Evolutionary conservation across 2,888 invertebrate genomes (phyloP), one percentile per base, ranked within the genome.

Genomic region (Euzetes globulus): DNA sequence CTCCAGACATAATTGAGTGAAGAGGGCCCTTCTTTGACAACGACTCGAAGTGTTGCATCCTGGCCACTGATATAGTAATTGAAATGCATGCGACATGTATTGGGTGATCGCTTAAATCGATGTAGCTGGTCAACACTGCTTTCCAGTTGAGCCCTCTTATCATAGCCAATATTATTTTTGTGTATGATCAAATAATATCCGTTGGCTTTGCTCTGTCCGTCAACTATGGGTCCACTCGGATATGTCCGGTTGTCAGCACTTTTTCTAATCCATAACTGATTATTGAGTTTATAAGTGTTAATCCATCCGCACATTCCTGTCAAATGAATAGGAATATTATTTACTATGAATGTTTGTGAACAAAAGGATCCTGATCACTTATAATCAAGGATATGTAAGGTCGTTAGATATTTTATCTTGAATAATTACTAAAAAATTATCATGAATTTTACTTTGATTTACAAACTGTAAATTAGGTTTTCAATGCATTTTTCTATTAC

Each of bases 291-390:
- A 5, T 13, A 33, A 33, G 33, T 33, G 29, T 47, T 72, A 25
- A 19, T 29, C 72, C 72, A 72, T 65, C 72, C 72, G 29, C 72
- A 72, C 15, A 33, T 33, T n/a, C 19, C 70, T 70, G 17, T 50
- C 17, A 50, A 50, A 50, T 50, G 13, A 50, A 50, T 19, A 50
- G 3, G 13, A n/a, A n/a, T n/a, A n/a, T n/a, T n/a, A n/a, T n/a
- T n/a, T n/a, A n/a, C n/a, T n/a, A n/a, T n/a, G n/a, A n/a, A n/a
- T n/a, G n/a, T n/a, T n/a, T n/a, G n/a, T n/a, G n/a, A n/a, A n/a
- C n/a, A n/a, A n/a, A n/a, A n/a, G n/a, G n/a, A n/a, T n/a, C n/a
- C n/a, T n/a, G n/a, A n/a, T n/a, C n/a, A n/a, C n/a, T n/a, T n/a
- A n/a, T n/a, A n/a, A n/a, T n/a, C n/a, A n/a, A n/a, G n/a, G n/a